Conservation (phyloP, 2,113 vertebrate genomes). For the Myiagra hebetior region DNA sequence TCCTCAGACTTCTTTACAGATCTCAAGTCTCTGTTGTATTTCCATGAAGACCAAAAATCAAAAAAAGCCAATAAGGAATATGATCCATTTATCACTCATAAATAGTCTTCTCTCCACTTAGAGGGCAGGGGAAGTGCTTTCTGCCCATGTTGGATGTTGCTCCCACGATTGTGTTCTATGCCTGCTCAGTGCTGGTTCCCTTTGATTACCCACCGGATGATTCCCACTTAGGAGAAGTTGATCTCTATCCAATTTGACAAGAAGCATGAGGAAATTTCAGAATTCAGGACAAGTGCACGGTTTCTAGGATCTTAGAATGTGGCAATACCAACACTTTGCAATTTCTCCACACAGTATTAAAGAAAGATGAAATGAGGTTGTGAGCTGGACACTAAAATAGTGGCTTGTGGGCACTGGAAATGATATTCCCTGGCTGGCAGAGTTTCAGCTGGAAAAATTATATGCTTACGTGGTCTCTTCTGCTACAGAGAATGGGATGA, state of each 20-base stretch:
- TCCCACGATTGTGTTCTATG: not conserved
- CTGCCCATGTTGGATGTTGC: not conserved
- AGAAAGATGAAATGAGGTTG: not conserved
- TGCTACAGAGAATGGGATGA: not conserved
- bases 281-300: not conserved
- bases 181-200: not conserved
- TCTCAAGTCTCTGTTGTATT: not conserved
- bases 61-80: not conserved
- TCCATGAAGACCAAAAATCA: not conserved
- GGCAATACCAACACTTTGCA: not conserved
- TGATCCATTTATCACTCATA: not conserved
- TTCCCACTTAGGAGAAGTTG: not conserved
- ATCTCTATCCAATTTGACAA: not conserved
- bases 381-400: not conserved
- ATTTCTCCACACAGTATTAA: not conserved
- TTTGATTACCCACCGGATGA: not conserved
- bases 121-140: not conserved
- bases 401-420: not conserved
- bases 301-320: not conserved
- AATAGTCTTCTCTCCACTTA: not conserved
- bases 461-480: not conserved
- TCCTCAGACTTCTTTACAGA: not conserved
- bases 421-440: not conserved
- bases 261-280: not conserved
- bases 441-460: not conserved